phyloP scores from a whole-genome alignment of 2,888 invertebrate species.

The Stenodera caucasica region DNA sequence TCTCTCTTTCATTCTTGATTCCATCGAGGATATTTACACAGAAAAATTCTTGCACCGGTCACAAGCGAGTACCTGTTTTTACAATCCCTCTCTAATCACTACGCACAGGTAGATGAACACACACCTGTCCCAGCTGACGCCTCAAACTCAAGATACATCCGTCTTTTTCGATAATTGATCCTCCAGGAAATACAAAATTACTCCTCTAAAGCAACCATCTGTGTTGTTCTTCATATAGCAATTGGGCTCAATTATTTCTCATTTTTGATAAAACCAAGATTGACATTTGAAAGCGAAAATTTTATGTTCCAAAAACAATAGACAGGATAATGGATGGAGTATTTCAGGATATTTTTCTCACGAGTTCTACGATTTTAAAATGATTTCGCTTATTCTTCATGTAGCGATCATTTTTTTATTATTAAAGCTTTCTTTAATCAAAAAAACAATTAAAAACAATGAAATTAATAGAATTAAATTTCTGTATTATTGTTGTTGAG shows the following conservation, averaged over 20 bases:
- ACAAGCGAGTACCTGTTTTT: constrained; percentile 46
- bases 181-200: no score
- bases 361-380: neutral
- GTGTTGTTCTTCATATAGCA: no score
- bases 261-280: no score
- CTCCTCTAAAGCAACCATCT: no score
- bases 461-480: neutral
- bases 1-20: constrained; percentile 25
- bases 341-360: neutral
- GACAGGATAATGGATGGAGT: neutral
- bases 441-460: neutral
- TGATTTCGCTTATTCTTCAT: neutral
- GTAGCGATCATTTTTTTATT: neutral
- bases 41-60: constrained; percentile 25
- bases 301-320: neutral
- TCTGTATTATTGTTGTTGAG: neutral
- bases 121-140: no score
- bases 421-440: neutral
- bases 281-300: no score
- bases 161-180: no score
- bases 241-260: no score
- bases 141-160: no score
- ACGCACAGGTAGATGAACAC: neutral
- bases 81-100: constrained; percentile 35
- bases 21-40: constrained; percentile 29